phyloP scores from a whole-genome alignment of 2,113 vertebrate genomes.

The Spea multiplicata region DNA sequence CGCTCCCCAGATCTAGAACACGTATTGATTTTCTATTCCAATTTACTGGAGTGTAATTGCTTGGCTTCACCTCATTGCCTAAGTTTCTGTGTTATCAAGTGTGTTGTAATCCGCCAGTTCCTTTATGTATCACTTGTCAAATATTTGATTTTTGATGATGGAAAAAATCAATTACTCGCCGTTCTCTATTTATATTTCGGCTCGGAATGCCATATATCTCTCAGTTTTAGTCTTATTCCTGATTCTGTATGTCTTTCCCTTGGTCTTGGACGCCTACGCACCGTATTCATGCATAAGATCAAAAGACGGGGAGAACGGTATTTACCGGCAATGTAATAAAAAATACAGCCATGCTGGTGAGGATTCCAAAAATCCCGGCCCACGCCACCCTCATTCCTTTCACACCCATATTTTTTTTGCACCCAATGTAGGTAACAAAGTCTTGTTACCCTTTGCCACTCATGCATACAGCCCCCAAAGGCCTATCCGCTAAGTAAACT shows the following conservation, averaged over 20 bases:
- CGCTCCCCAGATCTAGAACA: background rate
- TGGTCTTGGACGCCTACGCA: background rate
- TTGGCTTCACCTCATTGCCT: slow-evolving; percentile 18
- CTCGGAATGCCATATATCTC: background rate
- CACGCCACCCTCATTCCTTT: too few species aligned
- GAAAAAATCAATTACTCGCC: background rate
- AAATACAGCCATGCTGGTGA: too few species aligned
- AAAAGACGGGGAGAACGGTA: too few species aligned
- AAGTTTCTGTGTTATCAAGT: background rate
- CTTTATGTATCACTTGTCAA: slow-evolving; percentile 5
- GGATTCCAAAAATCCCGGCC: too few species aligned
- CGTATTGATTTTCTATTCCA: slow-evolving; percentile 1
- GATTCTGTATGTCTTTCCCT: background rate
- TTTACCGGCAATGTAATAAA: too few species aligned
- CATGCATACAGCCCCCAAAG: too few species aligned
- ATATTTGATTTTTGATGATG: background rate
- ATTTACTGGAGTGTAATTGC: slow-evolving; percentile 7
- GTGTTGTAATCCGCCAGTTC: background rate
- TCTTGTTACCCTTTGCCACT: too few species aligned
- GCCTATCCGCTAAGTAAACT: background rate
- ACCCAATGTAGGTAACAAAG: too few species aligned
- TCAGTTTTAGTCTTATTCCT: too few species aligned
- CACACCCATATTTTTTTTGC: too few species aligned
- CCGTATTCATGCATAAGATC: too few species aligned
- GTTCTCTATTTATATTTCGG: background rate